Percentiles rank a stretch among this genome's conserved stretches.
phyloP scores from a whole-genome alignment of 2,113 vertebrate species.

The Hiodon tergisus region DNA sequence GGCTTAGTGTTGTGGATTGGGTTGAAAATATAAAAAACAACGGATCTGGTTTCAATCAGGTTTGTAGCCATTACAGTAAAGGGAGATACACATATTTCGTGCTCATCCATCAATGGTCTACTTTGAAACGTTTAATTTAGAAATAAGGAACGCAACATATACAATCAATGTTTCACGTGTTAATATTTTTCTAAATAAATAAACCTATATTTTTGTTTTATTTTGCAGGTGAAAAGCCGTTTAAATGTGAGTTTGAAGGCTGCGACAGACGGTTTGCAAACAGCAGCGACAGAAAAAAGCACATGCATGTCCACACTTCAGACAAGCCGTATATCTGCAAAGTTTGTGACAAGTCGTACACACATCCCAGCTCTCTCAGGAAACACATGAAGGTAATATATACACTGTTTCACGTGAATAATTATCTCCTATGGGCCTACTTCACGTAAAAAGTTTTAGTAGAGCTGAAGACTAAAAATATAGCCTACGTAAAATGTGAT shows the following conservation, averaged over 20 bases:
- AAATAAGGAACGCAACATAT: no score
- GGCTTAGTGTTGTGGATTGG: constrained; percentile 10
- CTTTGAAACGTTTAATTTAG: no score
- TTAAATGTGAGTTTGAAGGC: constrained; percentile 85
- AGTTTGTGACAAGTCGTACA: constrained; percentile 82
- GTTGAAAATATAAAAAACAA: no score
- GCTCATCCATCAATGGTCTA: no score
- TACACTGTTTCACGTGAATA: background rate
- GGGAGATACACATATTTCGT: no score
- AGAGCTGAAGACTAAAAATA: no score
- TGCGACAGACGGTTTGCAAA: constrained; percentile 80
- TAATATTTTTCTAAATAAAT: background rate
- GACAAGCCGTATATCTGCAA: constrained; percentile 80
- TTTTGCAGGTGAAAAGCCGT: constrained; percentile 94
- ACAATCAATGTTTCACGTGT: background rate
- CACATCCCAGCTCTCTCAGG: constrained; percentile 94
- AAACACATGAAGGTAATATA: constrained; percentile 99
- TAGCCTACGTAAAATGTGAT: no score
- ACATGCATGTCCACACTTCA: constrained; percentile 80
- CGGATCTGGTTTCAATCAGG: no score
- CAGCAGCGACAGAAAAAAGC: constrained; percentile 82
- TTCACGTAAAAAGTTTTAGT: no score
- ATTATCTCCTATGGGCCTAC: background rate
- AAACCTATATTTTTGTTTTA: constrained; percentile 35
- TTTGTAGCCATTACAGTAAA: no score